phyloP scores from a whole-genome alignment of 2,888 invertebrate species.

The Ganaspis brasiliensis region DNA sequence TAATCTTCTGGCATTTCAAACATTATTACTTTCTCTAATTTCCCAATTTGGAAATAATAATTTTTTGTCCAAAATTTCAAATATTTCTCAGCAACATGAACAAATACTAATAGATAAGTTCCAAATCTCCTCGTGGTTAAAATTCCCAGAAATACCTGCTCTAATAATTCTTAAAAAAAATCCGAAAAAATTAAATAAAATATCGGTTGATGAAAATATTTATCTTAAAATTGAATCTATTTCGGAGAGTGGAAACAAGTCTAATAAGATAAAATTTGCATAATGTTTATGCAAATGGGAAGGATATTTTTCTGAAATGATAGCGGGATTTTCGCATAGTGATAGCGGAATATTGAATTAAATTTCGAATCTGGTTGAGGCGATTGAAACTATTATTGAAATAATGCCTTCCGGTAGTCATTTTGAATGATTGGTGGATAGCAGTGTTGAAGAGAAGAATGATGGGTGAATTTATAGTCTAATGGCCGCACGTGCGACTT shows the following conservation, averaged over 20 bases:
- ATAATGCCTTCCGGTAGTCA: slow-evolving; percentile 39
- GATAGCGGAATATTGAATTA: slow-evolving; percentile 40
- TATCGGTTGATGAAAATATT: slow-evolving; percentile 3
- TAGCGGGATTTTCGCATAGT: slow-evolving; percentile 41
- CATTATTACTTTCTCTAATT: no score
- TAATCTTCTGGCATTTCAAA: no score
- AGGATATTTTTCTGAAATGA: slow-evolving; percentile 29
- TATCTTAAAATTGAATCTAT: slow-evolving; percentile 26
- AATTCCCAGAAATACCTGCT: neutral
- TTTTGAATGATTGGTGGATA: slow-evolving; percentile 43
- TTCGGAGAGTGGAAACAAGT: slow-evolving; percentile 31
- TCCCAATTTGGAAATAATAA: no score
- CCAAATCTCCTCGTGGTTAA: no score
- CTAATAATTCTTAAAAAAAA: neutral
- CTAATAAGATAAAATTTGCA: slow-evolving; percentile 42
- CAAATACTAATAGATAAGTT: no score
- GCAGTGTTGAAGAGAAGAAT: slow-evolving; percentile 52
- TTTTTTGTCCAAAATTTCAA: no score
- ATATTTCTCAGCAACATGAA: no score
- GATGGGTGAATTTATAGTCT: slow-evolving; percentile 62
- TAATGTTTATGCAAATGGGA: slow-evolving; percentile 34
- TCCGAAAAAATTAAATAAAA: neutral
- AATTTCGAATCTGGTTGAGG: slow-evolving; percentile 20
- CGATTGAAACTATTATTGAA: slow-evolving; percentile 38
- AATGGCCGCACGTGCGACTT: slow-evolving; percentile 70